A percentile compares a stretch with the other conserved stretches of the same genome.
Evolutionary conservation across 2,888 invertebrate genomes (phyloP).

Genomic region (Pachycephus smyrnensis): DNA sequence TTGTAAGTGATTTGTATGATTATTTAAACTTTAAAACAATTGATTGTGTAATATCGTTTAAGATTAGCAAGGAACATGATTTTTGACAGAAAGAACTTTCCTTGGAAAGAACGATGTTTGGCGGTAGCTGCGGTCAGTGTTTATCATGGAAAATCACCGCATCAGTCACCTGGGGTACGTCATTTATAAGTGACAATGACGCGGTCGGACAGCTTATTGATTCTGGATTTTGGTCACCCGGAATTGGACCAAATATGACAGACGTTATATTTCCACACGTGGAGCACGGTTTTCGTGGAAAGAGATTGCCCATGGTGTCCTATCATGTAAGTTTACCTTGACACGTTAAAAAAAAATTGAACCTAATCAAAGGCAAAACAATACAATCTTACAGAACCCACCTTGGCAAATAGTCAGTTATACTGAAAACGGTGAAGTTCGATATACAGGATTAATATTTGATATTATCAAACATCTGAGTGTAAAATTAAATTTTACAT

Average conservation of each 20-base stretch:
- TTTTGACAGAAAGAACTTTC: conserved; percentile 29
- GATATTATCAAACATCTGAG: conserved; percentile 84
- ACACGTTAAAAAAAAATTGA: background rate
- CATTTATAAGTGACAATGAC: conserved; percentile 64
- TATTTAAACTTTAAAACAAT: background rate
- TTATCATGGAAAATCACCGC: conserved; percentile 68
- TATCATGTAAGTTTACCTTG: conserved; percentile 75
- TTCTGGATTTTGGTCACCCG: conserved; percentile 82
- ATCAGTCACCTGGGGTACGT: conserved; percentile 72
- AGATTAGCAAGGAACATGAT: background rate
- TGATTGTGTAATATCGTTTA: background rate
- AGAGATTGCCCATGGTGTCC: conserved; percentile 78
- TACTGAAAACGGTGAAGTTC: conserved; percentile 72
- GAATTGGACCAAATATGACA: conserved; percentile 74
- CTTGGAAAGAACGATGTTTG: conserved; percentile 13
- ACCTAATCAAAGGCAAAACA: background rate
- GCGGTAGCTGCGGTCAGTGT: conserved; percentile 52
- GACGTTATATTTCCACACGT: conserved; percentile 86
- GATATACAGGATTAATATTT: conserved; percentile 80
- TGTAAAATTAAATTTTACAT: conserved; percentile 85
- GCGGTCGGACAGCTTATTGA: conserved; percentile 63
- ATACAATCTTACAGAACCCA: conserved; percentile 77
- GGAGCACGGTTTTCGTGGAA: conserved; percentile 81
- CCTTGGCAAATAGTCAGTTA: conserved; percentile 84
- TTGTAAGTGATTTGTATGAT: conserved; percentile 67